A percentile compares a stretch with the other conserved stretches of the same genome.
Evolutionary conservation across 2,888 invertebrate species (phyloP).

Genomic region (Drosophila robusta): DNA sequence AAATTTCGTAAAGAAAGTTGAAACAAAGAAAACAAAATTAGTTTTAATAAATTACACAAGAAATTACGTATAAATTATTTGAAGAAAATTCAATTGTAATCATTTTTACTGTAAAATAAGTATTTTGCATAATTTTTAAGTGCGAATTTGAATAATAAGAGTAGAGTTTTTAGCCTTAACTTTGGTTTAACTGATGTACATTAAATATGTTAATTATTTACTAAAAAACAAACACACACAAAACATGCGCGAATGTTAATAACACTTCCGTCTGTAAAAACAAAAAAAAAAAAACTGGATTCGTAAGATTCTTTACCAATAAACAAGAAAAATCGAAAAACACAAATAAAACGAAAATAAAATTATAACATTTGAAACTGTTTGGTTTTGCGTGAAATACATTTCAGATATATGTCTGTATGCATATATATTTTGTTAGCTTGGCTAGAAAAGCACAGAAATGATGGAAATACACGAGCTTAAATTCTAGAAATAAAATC

Average conservation of each 20-base stretch:
- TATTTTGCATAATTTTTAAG: slow-evolving; percentile 68
- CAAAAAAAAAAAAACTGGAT: slow-evolving; percentile 61
- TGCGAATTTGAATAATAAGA: slow-evolving; percentile 68
- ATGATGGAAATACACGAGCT: not conserved
- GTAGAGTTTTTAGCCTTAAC: slow-evolving; percentile 66
- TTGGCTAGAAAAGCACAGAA: not conserved
- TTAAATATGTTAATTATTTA: slow-evolving; percentile 77
- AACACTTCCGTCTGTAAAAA: slow-evolving; percentile 73
- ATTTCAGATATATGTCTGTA: no score
- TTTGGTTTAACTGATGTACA: slow-evolving; percentile 77
- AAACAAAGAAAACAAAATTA: slow-evolving; percentile 13
- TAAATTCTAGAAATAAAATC: not conserved
- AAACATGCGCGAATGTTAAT: slow-evolving; percentile 48
- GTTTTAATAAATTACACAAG: slow-evolving; percentile 35
- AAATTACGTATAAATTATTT: slow-evolving; percentile 72
- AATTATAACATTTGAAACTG: slow-evolving; percentile 46
- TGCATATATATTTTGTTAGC: not conserved
- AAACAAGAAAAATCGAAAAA: slow-evolving; percentile 62
- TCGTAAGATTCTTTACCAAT: slow-evolving; percentile 71
- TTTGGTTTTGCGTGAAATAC: not conserved
- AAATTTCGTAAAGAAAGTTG: slow-evolving; percentile 40
- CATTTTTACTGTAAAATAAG: slow-evolving; percentile 58
- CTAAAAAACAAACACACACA: slow-evolving; percentile 52
- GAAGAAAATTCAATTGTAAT: slow-evolving; percentile 55
- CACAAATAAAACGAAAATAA: slow-evolving; percentile 67